Conservation (phyloP, 2,797 vertebrate species). For the Phrynocephalus vlangalii region DNA sequence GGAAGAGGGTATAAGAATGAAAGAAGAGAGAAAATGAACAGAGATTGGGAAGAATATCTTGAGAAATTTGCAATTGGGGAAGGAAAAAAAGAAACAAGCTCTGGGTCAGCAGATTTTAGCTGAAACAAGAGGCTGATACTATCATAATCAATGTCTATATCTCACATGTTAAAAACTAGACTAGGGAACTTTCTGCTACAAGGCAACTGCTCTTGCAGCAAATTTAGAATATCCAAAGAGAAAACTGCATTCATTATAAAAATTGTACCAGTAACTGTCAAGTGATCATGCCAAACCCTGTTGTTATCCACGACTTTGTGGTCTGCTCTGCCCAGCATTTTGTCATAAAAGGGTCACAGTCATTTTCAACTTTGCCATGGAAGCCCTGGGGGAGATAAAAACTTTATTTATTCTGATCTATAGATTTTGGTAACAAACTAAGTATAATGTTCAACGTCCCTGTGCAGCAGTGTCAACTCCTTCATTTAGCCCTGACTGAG, state of each 20-base stretch:
- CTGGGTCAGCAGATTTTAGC: background rate
- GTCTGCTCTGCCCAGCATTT: background rate
- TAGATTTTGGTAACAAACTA: too few species aligned
- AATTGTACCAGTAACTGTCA: background rate
- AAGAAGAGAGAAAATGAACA: background rate
- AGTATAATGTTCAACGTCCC: too few species aligned
- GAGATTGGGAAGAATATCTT: background rate
- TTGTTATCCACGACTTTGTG: background rate
- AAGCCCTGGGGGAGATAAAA: too few species aligned
- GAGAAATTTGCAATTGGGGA: background rate
- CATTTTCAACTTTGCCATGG: too few species aligned
- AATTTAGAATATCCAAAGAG: background rate
- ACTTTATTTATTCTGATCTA: too few species aligned
- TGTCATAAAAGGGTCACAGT: background rate
- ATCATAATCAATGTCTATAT: background rate
- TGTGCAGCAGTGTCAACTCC: too few species aligned
- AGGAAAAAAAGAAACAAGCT: too few species aligned
- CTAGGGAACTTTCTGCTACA: background rate
- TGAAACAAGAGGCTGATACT: background rate
- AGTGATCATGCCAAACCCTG: background rate
- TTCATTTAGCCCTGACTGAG: too few species aligned
- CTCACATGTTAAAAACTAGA: background rate
- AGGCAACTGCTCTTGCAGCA: background rate
- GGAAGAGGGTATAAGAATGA: background rate
- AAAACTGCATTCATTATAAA: background rate